Conservation (phyloP, 2,888 invertebrate genomes). For the Ceriagrion tenellum region DNA sequence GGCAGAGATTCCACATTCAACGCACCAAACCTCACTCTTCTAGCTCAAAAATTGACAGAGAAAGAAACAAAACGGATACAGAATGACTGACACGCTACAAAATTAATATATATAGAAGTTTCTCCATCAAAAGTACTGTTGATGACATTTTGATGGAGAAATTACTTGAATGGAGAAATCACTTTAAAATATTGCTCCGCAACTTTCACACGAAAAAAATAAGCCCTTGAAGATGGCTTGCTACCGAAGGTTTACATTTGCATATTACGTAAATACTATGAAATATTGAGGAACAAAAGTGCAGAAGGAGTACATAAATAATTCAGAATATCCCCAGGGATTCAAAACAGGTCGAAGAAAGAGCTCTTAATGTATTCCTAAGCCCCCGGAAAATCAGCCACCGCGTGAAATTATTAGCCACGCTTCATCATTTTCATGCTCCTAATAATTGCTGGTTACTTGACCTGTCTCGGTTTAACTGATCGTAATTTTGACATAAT, state of each 20-base stretch:
- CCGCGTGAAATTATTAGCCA: neutral
- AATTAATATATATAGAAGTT: too few relatives aligned
- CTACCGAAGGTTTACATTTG: neutral
- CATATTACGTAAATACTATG: neutral
- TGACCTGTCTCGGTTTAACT: neutral
- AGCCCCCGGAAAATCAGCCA: neutral
- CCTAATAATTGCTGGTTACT: neutral
- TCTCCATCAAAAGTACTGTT: too few relatives aligned
- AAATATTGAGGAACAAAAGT: neutral
- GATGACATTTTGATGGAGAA: too few relatives aligned
- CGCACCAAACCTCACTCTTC: too few relatives aligned
- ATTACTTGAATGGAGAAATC: too few relatives aligned
- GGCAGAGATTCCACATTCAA: too few relatives aligned
- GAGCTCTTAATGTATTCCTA: neutral
- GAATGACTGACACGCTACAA: too few relatives aligned
- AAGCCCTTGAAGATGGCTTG: neutral
- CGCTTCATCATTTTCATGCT: neutral
- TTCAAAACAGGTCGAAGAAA: conserved; percentile 6
- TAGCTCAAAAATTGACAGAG: too few relatives aligned
- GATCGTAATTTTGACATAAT: neutral
- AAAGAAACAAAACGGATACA: too few relatives aligned
- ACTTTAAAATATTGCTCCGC: too few relatives aligned
- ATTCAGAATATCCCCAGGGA: neutral
- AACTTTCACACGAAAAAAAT: too few relatives aligned
- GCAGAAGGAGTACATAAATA: neutral